Base-by-base conservation (phyloP, 2,888 invertebrate genomes). In the Orgyia antiqua region DNA sequence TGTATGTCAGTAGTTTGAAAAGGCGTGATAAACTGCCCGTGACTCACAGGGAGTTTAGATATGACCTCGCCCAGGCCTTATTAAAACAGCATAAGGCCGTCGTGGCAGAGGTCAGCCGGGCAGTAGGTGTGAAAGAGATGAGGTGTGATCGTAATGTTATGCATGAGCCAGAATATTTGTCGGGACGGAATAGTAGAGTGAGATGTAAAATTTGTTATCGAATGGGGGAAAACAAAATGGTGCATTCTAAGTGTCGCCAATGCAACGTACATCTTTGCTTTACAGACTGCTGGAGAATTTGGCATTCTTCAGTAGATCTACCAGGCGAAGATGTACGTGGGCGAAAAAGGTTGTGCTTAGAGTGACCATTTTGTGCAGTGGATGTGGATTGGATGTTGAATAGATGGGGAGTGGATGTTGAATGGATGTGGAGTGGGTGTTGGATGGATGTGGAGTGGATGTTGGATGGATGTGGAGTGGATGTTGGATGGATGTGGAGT, bases 21-120 rank as follows among this genome's bases (percentile, higher is more conserved):
- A 28, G 42, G 29, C 21, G 19, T 1, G 2, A 24, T 7, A 31
- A 29, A 27, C 4, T 10, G 19, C 4, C 29, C 0, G 1, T 39
- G 19, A 31, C 35, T 18, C 39, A 41, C 33, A 39, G 44, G 4
- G 39, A 37, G 12, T 37, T 37, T 11, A 29, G 36, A 1, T 38
- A 20, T 6, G 13, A 17, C 9, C 36, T 38, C 18, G 39, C 42
- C 10, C n/a, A 24, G 10, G 9, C 31, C 27, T 10, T 42, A 13
- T 6, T 38, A 2, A 7, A 8, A 7, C 18, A 18, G 12, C 39
- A 37, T 25, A 29, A 25, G 17, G 15, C 9, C 13, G 3, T 10
- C 11, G 8, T 3, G 11, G 13, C 29, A 33, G n/a, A 25, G 9
- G 10, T 2, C 3, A 2, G 2, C 10, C 28, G 29, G 4, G 10